These are phyloP conservation scores for Thalpophila matura DNA, from an alignment of 2,888 invertebrate genomes.

Conservation along the genomic window DNA sequence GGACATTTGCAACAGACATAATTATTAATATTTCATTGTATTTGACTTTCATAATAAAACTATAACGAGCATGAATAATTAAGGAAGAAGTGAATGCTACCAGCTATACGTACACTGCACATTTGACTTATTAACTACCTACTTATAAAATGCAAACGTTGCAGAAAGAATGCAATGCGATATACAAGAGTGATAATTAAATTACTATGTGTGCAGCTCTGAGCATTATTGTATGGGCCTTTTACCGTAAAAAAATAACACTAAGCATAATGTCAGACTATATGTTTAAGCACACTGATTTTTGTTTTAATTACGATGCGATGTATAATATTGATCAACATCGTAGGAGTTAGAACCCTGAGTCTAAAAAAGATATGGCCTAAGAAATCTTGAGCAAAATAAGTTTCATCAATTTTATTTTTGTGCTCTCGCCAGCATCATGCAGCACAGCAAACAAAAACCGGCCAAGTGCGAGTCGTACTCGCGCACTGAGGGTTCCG, in stretches of 20 bases:
- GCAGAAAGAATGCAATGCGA: slow-evolving; percentile 20
- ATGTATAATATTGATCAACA: not conserved
- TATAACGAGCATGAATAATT: not conserved
- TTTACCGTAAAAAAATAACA: too few species aligned
- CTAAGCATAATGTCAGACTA: too few species aligned
- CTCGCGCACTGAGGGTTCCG: too few species aligned
- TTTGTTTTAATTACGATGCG: too few species aligned
- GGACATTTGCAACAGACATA: slow-evolving; percentile 38
- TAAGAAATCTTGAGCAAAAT: slow-evolving; percentile 16
- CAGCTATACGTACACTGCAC: slow-evolving; percentile 13
- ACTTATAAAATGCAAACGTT: slow-evolving; percentile 31
- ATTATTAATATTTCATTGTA: slow-evolving; percentile 36
- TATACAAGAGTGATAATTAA: too few species aligned
- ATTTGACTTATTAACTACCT: slow-evolving; percentile 37
- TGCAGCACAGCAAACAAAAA: too few species aligned
- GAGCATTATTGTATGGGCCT: too few species aligned
- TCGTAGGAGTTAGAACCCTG: not conserved
- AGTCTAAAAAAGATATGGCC: too few species aligned
- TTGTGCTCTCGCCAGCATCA: slow-evolving; percentile 6
- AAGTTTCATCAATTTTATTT: not conserved
- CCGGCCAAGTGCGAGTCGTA: too few species aligned
- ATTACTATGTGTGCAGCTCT: too few species aligned
- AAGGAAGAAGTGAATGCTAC: slow-evolving; percentile 8
- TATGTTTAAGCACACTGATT: too few species aligned
- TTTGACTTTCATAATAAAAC: slow-evolving; percentile 15